Evolutionary conservation across 2,888 invertebrate species (phyloP), one percentile per base, ranked within the genome.

Genomic region (Lycia hirtaria): DNA sequence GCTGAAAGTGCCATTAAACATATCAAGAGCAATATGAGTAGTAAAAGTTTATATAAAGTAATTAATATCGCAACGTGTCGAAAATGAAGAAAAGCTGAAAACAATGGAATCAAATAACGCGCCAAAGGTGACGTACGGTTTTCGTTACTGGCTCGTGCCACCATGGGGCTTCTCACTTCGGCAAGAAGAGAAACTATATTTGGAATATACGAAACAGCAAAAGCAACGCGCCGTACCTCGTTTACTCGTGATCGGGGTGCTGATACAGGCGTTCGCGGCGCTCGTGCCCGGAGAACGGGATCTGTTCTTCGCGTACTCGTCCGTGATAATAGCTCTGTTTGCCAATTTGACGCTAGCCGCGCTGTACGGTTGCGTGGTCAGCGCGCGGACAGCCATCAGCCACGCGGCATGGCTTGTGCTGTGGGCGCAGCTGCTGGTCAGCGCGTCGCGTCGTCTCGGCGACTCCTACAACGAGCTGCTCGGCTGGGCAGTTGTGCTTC

Each of bases 401-500:
- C 95, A 95, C 73, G 72, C 95, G 44, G 93, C 94, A 28, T 96
- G 95, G 95, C 88, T 94, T 58, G 82, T 94, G 22, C 93, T 95
- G 28, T 92, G 92, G 90, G 60, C 64, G 12, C 87, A 90, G 65
- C 73, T 91, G 7, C 67, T 90, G 35, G 63, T 82, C 48, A 82
- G 83, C 69, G 81, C 80, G 5, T 93, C 94, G 17, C 92, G 95
- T 40, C 81, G 91, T 3, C 75, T 81, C 20, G 91, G 88, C 38
- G 90, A 91, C 69, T 84, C 90, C 7, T 89, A 87, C 71, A 90
- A 91, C 68, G 95, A 96, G 80, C 93, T 94, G 60, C 92, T 96
- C 3, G 96, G 96, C 44, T 96, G 96, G 96, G 94, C 95, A 12
- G 88, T 96, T 63, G 92, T 96, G 38, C 83, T 96, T 68, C 94